A percentile compares a stretch with the other conserved stretches of the same genome.
Evolutionary conservation across 1,140 invertebrate genomes (phyloP).

Genomic region (Goniozus legneri): DNA sequence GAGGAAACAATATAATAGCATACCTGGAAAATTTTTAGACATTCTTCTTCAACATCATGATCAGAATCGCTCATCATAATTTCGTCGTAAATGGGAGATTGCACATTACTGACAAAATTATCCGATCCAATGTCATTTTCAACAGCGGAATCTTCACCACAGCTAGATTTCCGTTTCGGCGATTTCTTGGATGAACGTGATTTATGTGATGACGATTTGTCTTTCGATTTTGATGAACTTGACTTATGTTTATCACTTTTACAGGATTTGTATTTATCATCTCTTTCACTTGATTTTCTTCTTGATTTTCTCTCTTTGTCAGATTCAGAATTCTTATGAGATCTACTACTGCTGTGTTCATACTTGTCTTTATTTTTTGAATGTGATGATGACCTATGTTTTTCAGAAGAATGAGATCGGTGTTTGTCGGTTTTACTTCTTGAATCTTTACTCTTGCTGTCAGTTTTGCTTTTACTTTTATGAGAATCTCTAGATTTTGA

Average conservation of each 20-base stretch:
- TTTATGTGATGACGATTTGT: neutral
- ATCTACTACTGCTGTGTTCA: slow-evolving; percentile 19
- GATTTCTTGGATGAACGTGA: too few relatives aligned
- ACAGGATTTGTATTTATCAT: slow-evolving; percentile 24
- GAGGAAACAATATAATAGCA: slow-evolving; percentile 10
- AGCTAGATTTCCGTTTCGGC: too few relatives aligned
- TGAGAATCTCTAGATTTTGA: slow-evolving; percentile 20
- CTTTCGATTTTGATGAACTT: slow-evolving; percentile 20
- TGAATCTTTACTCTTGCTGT: slow-evolving; percentile 20
- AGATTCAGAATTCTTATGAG: slow-evolving; percentile 19
- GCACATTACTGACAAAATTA: too few relatives aligned
- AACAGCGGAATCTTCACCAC: too few relatives aligned
- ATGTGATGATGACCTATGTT: slow-evolving; percentile 17
- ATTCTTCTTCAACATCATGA: slow-evolving; percentile 66
- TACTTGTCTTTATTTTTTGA: slow-evolving; percentile 26
- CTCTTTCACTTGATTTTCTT: slow-evolving; percentile 25
- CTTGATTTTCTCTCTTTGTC: slow-evolving; percentile 19
- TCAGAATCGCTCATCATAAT: slow-evolving; percentile 48
- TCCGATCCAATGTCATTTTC: too few relatives aligned
- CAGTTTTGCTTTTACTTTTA: slow-evolving; percentile 18
- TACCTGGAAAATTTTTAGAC: slow-evolving; percentile 71
- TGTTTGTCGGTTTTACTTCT: slow-evolving; percentile 19
- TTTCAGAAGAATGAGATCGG: slow-evolving; percentile 23
- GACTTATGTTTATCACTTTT: slow-evolving; percentile 29
- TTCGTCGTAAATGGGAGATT: neutral